Evolutionary conservation across 2,888 invertebrate genomes (phyloP).

Genomic region (Cremastinae sp.): DNA sequence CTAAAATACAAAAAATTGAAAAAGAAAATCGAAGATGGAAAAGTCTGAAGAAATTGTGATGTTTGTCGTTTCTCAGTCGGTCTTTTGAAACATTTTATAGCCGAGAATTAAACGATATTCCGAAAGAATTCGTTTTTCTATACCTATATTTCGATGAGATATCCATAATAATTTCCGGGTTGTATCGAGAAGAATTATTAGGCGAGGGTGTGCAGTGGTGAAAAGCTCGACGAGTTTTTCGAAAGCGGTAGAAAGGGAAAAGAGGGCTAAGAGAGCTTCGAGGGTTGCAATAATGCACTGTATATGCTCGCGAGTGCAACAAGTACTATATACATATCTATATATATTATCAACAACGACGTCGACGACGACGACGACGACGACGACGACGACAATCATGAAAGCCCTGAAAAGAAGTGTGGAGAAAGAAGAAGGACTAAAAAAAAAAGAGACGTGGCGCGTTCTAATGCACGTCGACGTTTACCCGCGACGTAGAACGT

Average conservation of each 20-base stretch:
- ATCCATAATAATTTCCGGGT: too few species aligned
- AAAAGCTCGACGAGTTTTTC: not conserved
- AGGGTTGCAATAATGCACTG: not conserved
- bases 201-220: not conserved
- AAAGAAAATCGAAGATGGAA: too few species aligned
- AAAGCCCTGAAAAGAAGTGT: conserved; percentile 1
- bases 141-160: too few species aligned
- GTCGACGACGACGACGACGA: conserved; percentile 17
- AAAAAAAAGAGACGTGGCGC: conserved; percentile 17
- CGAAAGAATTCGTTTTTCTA: too few species aligned
- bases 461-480: conserved; percentile 40
- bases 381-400: conserved; percentile 20
- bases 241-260: too few species aligned
- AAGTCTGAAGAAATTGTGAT: too few species aligned
- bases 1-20: too few species aligned
- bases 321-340: not conserved
- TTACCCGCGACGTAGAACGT: conserved; percentile 51
- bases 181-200: too few species aligned
- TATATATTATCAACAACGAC: conserved; percentile 7
- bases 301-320: not conserved
- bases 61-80: too few species aligned
- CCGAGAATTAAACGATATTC: too few species aligned
- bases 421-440: conserved; percentile 5
- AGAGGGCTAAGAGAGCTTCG: too few species aligned
- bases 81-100: too few species aligned